Evolutionary conservation across 2,888 invertebrate genomes (phyloP).

Genomic region (Aquatica leii): DNA sequence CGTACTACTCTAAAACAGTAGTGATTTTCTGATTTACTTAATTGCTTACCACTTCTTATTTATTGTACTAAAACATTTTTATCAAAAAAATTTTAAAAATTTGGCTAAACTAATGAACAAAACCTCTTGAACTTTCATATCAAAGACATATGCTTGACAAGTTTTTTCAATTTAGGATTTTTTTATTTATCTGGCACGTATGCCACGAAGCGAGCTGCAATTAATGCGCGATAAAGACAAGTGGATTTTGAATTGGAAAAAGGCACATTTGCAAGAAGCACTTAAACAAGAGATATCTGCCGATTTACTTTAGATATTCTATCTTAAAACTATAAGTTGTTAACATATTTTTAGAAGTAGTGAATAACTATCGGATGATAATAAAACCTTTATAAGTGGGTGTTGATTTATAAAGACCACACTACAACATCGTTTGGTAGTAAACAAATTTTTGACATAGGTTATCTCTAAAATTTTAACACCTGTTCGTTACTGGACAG

Average conservation of each 20-base stretch:
- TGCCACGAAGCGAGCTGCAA: neutral
- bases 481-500: neutral
- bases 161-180: constrained; percentile 20
- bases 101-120: too few species aligned
- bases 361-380: constrained; percentile 21
- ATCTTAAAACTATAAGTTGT: constrained; percentile 6
- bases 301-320: constrained; percentile 14
- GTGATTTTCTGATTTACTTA: too few species aligned
- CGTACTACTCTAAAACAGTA: too few species aligned
- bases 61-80: too few species aligned
- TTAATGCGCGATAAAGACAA: neutral
- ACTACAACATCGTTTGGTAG: constrained; percentile 8
- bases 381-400: constrained; percentile 26
- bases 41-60: too few species aligned
- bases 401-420: constrained; percentile 34
- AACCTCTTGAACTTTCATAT: too few species aligned
- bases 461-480: constrained; percentile 6
- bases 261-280: neutral
- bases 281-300: neutral
- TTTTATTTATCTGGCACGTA: neutral
- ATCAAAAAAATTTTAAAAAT: too few species aligned
- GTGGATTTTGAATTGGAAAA: neutral
- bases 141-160: constrained; percentile 25
- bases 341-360: constrained; percentile 6
- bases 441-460: constrained; percentile 8